Evolutionary conservation across 2,797 vertebrate genomes (phyloP), one percentile per base, ranked within the genome.

Genomic region (Eulemur albifrons): DNA sequence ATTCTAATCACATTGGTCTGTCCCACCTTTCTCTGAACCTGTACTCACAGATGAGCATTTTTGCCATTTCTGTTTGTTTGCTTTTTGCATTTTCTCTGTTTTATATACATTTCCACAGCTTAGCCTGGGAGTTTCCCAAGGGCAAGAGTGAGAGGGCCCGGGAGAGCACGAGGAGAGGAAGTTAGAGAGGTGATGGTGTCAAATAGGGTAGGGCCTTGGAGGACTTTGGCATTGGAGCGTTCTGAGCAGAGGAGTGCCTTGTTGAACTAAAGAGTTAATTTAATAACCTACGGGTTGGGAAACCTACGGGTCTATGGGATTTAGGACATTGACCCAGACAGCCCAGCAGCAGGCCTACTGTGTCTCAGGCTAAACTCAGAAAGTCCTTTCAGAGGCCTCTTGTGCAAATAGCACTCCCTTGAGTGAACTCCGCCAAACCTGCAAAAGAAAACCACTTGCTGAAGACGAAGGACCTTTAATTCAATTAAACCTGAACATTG

Each of bases 21-120:
- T 57, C 38, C 76, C 6, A 1, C 50, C 43, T 52, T 81, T 88
- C 79, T 92, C 93, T 96, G 75, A 97, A 92, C 25, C 57, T 81
- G 11, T 83, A 69, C 12, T 65, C 85, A 90, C 59, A 67, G 73
- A 67, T 11, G 50, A 77, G 23, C 61, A 61, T 45, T 86, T 82
- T 40, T 32, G 11, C 9, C 25, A 32, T 52, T 94, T 72, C 75
- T 79, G 70, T 73, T 35, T 59, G 32, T 61, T 75, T 54, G 32
- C 20, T 35, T 65, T 48, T 80, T 94, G 32, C 6, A 57, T 82
- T 82, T 67, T 67, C 63, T 80, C 17, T 88, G 67, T 90, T 85
- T 84, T 88, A 23, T 59, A 5, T 30, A 85, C 35, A 13, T 91
- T 81, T 85, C 63, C 14, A 67, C 54, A 72, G n/a, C 30, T 75